Conservation (phyloP, 2,888 invertebrate species). For the Andrena camellia region DNA sequence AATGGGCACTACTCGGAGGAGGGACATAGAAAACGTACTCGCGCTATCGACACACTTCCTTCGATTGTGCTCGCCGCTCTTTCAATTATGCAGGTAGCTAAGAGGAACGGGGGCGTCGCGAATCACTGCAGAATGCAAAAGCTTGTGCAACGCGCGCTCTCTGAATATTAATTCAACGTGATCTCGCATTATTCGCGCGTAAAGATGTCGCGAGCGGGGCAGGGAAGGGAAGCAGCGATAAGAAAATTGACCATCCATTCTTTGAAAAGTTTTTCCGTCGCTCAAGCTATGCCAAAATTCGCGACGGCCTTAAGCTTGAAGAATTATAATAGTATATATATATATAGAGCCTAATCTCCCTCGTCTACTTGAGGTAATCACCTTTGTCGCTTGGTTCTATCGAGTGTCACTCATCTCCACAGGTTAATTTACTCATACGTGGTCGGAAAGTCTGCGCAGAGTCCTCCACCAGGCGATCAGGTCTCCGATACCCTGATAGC, state of each 20-base stretch:
- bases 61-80: neutral
- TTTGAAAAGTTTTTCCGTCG: neutral
- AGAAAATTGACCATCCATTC: neutral
- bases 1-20: no score
- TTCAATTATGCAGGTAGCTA: conserved; percentile 13
- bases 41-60: neutral
- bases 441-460: no score
- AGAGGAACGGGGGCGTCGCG: conserved; percentile 7
- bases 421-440: no score
- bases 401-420: no score
- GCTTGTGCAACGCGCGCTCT: conserved; percentile 18
- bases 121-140: conserved; percentile 6
- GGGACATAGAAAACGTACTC: neutral
- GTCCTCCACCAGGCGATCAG: no score
- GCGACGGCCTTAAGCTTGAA: no score
- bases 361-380: no score
- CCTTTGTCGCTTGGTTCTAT: no score
- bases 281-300: neutral
- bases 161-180: conserved; percentile 18
- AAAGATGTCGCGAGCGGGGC: conserved; percentile 3
- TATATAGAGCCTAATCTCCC: no score
- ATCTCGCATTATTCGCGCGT: conserved; percentile 16
- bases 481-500: no score
- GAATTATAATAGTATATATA: no score
- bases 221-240: neutral